Conservation (phyloP, 2,888 invertebrate species). For the Stomorhina lunata region DNA sequence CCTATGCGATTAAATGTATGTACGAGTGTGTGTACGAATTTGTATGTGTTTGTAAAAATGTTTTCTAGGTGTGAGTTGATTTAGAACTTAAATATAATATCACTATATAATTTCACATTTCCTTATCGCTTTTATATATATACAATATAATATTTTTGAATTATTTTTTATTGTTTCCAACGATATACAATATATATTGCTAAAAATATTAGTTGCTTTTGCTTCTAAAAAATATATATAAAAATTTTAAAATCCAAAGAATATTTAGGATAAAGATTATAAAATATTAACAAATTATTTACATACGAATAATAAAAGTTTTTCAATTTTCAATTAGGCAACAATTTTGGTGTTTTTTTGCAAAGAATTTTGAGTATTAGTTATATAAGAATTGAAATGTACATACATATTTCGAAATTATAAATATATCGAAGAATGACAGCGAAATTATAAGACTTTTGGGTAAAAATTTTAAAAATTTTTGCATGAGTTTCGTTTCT, state of each 20-base stretch:
- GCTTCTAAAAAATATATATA: not conserved
- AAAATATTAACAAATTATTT: slow-evolving; percentile 19
- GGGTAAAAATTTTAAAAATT: no score
- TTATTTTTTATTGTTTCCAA: not conserved
- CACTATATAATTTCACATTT: slow-evolving; percentile 62
- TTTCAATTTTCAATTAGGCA: no score
- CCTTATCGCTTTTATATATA: not conserved
- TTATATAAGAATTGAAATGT: no score
- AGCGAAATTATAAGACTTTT: no score
- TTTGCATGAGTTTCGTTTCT: no score
- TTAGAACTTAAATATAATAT: slow-evolving; percentile 63
- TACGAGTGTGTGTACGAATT: not conserved
- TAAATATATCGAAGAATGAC: no score
- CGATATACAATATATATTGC: slow-evolving; percentile 5
- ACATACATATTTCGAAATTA: no score
- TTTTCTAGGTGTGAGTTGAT: not conserved
- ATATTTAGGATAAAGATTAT: not conserved
- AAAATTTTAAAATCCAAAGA: not conserved
- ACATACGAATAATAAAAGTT: no score
- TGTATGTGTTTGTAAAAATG: not conserved
- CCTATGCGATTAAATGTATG: not conserved
- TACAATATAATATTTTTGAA: not conserved
- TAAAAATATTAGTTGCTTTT: not conserved
- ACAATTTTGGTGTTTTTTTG: no score
- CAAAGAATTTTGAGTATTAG: slow-evolving; percentile 6